Evolutionary conservation across 2,797 vertebrate genomes (phyloP), one percentile per base, ranked within the genome.

Genomic region (Enteromius mattozi): DNA sequence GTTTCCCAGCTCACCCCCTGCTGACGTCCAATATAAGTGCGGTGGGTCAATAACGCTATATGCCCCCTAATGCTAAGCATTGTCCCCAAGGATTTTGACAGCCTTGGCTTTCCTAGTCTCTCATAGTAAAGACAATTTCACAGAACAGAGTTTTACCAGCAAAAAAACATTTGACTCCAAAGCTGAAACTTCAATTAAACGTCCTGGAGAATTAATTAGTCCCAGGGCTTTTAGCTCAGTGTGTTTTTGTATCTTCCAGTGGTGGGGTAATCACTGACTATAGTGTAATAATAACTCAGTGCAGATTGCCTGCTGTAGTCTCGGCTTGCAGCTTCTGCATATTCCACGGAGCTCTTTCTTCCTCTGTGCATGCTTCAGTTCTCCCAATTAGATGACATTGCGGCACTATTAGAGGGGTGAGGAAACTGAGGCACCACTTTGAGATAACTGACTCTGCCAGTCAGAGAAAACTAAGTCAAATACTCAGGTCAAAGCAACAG

Each of bases 1-100:
- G 72, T 45, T 66, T 61, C 66, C 72, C 40, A 47, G 65, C 71
- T 74, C 47, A 65, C 70, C 65, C 61, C 51, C 35, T 86, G 83
- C 84, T 88, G 84, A 80, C 2, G 63, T 80, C 78, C 78, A 86
- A 75, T 84, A 78, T 82, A 86, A 85, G 75, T 71, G 45, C 35
- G 69, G 27, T 30, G 30, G 75, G 86, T 87, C 81, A 84, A 87
- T 88, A 88, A 79, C 14, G 27, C 68, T 66, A n/a, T 66, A 82
- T 65, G 76, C 63, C 75, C 77, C 80, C 35, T 61, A 51, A 81
- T 74, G 72, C 14, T 49, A 65, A 81, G 42, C 80, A 81, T 77
- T 68, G 51, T 71, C 47, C 79, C 80, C 27, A 78, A 82, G 47
- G 83, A 85, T 54, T 65, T 27, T 27, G 42, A 76, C 21, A 82